phyloP scores from a whole-genome alignment of 2,797 vertebrate genomes.

The Fundulus diaphanus region DNA sequence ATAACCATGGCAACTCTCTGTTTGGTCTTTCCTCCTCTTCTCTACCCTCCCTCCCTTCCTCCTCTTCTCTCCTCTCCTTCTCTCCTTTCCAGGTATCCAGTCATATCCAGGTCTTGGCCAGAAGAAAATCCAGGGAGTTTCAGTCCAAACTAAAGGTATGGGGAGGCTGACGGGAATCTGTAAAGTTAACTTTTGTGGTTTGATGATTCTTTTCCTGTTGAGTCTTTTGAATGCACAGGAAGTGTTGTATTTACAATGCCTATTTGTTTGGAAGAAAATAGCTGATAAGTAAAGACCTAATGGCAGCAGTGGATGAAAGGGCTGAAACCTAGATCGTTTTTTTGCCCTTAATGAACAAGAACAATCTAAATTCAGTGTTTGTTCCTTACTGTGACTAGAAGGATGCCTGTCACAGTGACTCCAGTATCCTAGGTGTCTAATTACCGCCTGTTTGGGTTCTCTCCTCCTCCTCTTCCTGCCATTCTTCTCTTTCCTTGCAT shows the following conservation, averaged over 20 bases:
- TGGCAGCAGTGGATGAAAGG: constrained; percentile 12
- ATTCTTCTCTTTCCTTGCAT: constrained; percentile 47
- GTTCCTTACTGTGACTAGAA: constrained; percentile 80
- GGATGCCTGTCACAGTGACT: constrained; percentile 85
- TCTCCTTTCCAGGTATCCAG: constrained; percentile 93
- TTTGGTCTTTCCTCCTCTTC: constrained; percentile 75
- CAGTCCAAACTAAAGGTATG: constrained; percentile 99
- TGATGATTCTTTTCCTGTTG: neutral
- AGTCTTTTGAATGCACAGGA: neutral
- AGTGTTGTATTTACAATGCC: neutral
- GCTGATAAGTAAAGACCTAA: constrained; percentile 17
- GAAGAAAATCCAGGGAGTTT: constrained; percentile 99
- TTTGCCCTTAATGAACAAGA: constrained; percentile 1
- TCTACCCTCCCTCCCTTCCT: constrained; percentile 19
- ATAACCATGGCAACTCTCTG: constrained; percentile 98
- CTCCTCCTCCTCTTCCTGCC: constrained; percentile 20
- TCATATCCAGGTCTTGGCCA: constrained; percentile 99
- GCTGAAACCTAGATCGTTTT: constrained; percentile 4
- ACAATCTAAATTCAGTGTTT: constrained; percentile 65
- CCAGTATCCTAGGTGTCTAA: constrained; percentile 86
- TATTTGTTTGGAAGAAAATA: constrained; percentile 5
- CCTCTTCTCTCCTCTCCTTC: neutral
- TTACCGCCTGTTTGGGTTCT: constrained; percentile 80
- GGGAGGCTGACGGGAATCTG: neutral
- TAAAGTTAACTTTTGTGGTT: neutral